phyloP scores from a whole-genome alignment of 1,140 invertebrate genomes.

The Aphis gossypii region DNA sequence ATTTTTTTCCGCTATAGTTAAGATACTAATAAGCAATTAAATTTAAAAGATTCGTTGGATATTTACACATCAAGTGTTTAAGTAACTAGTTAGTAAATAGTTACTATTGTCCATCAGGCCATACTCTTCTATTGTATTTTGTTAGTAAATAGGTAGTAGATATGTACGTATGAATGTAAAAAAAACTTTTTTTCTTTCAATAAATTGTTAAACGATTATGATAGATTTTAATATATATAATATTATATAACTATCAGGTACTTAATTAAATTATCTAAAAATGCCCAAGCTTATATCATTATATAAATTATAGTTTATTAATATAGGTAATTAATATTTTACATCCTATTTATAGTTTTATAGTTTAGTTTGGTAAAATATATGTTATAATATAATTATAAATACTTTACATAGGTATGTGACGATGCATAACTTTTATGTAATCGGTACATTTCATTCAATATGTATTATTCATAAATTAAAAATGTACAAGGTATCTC shows the following conservation, averaged over 20 bases:
- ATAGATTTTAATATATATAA: no score
- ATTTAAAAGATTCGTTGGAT: no score
- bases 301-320: neutral
- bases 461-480: neutral
- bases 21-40: no score
- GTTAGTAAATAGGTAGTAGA: neutral
- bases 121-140: no score
- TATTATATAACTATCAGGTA: neutral
- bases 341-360: neutral
- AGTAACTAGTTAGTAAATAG: no score
- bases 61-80: no score
- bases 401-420: no score
- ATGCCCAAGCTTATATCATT: neutral
- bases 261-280: neutral
- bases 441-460: no score
- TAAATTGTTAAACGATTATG: no score
- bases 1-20: no score
- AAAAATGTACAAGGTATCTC: neutral
- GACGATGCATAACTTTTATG: no score
- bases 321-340: neutral
- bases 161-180: neutral
- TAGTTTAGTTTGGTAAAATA: neutral
- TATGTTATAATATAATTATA: neutral
- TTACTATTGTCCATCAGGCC: no score
- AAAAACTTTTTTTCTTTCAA: neutral